Percentiles rank a stretch among this genome's conserved stretches.
Evolutionary conservation across 2,113 vertebrate genomes (phyloP).

Genomic region (Cyphomyrus discorhynchus): DNA sequence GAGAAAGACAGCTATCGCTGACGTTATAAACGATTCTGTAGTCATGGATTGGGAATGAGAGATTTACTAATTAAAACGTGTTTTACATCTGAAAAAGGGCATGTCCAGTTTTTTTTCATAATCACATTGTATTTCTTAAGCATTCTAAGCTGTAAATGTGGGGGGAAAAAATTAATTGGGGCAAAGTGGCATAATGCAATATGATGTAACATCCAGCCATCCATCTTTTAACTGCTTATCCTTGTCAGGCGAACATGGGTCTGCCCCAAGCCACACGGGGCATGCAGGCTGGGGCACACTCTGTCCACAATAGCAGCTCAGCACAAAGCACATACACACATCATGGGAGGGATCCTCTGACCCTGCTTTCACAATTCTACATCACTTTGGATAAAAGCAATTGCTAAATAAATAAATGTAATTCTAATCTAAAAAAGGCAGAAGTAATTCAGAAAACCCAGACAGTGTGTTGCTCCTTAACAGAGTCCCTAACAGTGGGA

Average conservation of each 20-base stretch:
- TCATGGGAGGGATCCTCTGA: background rate
- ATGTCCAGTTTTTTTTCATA: background rate
- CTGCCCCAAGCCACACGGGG: background rate
- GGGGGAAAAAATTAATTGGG: background rate
- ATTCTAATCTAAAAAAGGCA: background rate
- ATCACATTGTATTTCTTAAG: background rate
- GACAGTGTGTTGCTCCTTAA: slow-evolving; percentile 24
- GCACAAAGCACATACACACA: background rate
- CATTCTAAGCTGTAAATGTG: background rate
- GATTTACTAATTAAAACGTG: background rate
- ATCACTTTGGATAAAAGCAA: background rate
- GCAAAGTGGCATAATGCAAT: background rate
- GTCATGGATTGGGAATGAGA: background rate
- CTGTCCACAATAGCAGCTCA: background rate
- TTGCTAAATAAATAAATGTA: background rate
- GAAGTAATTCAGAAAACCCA: background rate
- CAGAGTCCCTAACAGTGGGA: slow-evolving; percentile 18
- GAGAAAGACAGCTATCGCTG: background rate
- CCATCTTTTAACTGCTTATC: background rate
- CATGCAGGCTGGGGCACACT: background rate
- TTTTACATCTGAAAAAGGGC: background rate
- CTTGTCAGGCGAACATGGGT: background rate
- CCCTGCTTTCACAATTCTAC: background rate
- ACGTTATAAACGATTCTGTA: background rate
- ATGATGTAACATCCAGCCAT: background rate